Evolutionary conservation across 2,113 vertebrate species (phyloP).

Genomic region (Paralichthys olivaceus): DNA sequence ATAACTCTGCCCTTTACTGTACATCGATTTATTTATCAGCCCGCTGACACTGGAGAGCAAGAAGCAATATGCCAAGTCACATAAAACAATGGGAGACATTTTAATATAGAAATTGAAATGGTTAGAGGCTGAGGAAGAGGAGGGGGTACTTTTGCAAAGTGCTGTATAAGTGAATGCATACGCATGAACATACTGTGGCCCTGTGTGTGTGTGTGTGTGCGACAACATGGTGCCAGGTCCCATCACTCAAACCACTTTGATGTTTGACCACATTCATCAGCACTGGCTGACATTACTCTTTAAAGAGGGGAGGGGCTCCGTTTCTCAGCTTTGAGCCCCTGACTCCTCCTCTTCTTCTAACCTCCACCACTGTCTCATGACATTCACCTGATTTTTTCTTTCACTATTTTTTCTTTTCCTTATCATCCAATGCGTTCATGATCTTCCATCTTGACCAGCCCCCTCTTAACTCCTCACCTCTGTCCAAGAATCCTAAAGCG

Average conservation of each 20-base stretch:
- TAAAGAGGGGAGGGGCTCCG: slow-evolving; percentile 17
- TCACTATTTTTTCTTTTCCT: neutral
- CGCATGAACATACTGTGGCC: neutral
- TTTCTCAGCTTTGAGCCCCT: slow-evolving; percentile 35
- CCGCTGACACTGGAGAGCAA: slow-evolving; percentile 67
- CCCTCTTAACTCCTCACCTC: too few species aligned
- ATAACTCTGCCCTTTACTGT: slow-evolving; percentile 70
- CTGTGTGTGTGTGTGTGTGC: slow-evolving; percentile 33
- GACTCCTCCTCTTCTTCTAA: neutral
- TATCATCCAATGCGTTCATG: neutral
- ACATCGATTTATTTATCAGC: slow-evolving; percentile 75
- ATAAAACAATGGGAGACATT: slow-evolving; percentile 79
- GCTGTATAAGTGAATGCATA: neutral
- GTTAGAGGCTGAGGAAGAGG: slow-evolving; percentile 14
- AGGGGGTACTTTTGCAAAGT: slow-evolving; percentile 36
- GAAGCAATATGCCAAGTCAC: slow-evolving; percentile 69
- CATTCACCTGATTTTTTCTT: too few species aligned
- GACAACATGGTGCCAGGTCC: slow-evolving; percentile 27
- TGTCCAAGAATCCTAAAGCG: too few species aligned
- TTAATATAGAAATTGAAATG: slow-evolving; percentile 81
- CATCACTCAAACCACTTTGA: slow-evolving; percentile 63
- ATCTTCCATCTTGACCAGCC: neutral
- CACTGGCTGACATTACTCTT: slow-evolving; percentile 39
- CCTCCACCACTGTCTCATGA: too few species aligned
- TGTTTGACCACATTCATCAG: slow-evolving; percentile 71